Percentiles rank a stretch among this genome's conserved stretches.
phyloP scores from a whole-genome alignment of 2,797 vertebrate genomes.

The Arctocebus calabarensis region DNA sequence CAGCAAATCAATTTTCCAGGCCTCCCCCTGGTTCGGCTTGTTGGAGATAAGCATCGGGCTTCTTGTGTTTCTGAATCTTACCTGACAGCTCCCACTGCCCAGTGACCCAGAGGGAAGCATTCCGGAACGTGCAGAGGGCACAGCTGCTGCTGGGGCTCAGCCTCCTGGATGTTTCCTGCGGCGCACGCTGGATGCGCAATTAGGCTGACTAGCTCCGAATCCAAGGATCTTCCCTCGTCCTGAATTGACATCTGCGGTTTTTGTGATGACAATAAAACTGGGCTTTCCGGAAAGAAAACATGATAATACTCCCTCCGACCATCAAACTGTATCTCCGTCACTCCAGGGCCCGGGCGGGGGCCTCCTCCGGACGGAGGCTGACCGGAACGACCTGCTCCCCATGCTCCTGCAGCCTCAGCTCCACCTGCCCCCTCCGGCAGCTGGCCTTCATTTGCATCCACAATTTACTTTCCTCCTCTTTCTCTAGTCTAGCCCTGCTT shows the following conservation, averaged over 20 bases:
- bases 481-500: constrained; percentile 25
- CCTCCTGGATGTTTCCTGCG: rapidly evolving
- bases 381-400: too few species aligned
- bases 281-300: neutral
- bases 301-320: neutral
- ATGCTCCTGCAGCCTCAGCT: too few species aligned
- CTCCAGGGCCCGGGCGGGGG: neutral
- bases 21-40: neutral
- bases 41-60: neutral
- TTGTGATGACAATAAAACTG: neutral
- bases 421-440: rapidly evolving
- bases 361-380: neutral
- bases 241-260: neutral
- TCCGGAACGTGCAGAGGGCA: rapidly evolving
- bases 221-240: neutral
- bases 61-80: neutral
- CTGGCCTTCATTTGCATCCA: constrained; percentile 49
- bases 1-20: neutral
- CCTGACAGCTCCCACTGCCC: neutral
- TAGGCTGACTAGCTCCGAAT: neutral
- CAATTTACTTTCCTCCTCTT: constrained; percentile 49
- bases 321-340: neutral
- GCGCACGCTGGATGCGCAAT: neutral
- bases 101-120: neutral
- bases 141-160: neutral